Conservation (phyloP, 2,888 invertebrate genomes). For the Drosophila ezoana region DNA sequence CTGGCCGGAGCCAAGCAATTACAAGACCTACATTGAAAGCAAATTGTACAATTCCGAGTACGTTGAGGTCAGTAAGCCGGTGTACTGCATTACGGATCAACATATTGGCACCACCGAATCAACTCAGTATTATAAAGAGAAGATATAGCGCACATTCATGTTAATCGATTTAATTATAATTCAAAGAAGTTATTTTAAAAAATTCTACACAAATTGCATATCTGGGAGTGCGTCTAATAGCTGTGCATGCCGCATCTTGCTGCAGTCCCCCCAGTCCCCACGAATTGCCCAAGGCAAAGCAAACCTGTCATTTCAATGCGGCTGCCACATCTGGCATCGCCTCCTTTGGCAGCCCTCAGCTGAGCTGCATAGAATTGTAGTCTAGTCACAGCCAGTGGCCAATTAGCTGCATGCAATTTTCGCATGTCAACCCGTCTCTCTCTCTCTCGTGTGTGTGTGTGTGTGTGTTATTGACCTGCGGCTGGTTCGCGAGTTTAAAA, state of each 20-base stretch:
- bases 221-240: conserved; percentile 4
- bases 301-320: conserved; percentile 30
- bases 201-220: conserved; percentile 19
- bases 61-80: rapidly evolving
- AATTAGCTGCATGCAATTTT: conserved; percentile 77
- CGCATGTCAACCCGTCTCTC: conserved; percentile 62
- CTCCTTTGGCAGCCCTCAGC: conserved; percentile 1
- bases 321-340: conserved; percentile 10
- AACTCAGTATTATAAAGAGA: conserved; percentile 25
- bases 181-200: neutral
- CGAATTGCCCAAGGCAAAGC: conserved; percentile 16
- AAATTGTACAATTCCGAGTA: conserved; percentile 26
- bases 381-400: conserved; percentile 51
- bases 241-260: neutral
- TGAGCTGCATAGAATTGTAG: conserved; percentile 21
- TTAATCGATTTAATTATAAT: conserved; percentile 24
- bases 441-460: conserved; percentile 8
- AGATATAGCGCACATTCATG: conserved; percentile 18
- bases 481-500: conserved; percentile 39
- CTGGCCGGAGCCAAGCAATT: conserved; percentile 62
- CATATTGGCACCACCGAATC: conserved; percentile 57
- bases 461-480: conserved; percentile 45
- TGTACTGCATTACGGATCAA: conserved; percentile 31
- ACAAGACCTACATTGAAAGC: conserved; percentile 42
- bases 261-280: neutral